Conservation (phyloP, 2,113 vertebrate species). For the Pontoporia blainvillei region DNA sequence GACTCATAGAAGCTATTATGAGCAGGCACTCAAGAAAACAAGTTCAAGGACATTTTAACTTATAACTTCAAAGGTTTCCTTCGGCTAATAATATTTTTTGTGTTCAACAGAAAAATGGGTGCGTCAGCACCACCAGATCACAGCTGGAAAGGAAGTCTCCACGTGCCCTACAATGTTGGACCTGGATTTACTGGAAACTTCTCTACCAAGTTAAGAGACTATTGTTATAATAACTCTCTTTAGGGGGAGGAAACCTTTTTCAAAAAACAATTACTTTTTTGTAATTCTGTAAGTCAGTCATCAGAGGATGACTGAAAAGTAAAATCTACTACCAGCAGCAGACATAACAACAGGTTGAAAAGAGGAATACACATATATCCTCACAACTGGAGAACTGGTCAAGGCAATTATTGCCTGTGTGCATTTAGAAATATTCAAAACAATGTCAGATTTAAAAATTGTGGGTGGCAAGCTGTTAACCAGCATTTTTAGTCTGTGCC, state of each 20-base stretch:
- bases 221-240: conserved; percentile 23
- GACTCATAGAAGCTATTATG: background rate
- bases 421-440: background rate
- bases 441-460: background rate
- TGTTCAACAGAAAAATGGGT: conserved; percentile 89
- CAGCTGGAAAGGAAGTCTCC: conserved; percentile 91
- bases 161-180: conserved; percentile 90
- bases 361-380: background rate
- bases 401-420: background rate
- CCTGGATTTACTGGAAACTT: conserved; percentile 87
- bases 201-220: conserved; percentile 82
- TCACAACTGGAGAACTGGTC: background rate
- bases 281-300: too few relatives aligned
- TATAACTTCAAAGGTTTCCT: background rate
- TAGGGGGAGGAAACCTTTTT: background rate
- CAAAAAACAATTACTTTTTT: background rate
- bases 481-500: background rate
- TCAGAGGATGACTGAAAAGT: background rate
- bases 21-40: background rate
- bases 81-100: background rate
- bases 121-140: conserved; percentile 83
- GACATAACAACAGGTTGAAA: background rate
- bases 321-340: background rate
- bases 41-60: background rate
- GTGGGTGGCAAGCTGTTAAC: background rate